A percentile compares a stretch with the other conserved stretches of the same genome.
These are phyloP conservation scores for Drosophila nigricruria DNA, from an alignment of 2,888 invertebrate genomes.

Conservation along the genomic window DNA sequence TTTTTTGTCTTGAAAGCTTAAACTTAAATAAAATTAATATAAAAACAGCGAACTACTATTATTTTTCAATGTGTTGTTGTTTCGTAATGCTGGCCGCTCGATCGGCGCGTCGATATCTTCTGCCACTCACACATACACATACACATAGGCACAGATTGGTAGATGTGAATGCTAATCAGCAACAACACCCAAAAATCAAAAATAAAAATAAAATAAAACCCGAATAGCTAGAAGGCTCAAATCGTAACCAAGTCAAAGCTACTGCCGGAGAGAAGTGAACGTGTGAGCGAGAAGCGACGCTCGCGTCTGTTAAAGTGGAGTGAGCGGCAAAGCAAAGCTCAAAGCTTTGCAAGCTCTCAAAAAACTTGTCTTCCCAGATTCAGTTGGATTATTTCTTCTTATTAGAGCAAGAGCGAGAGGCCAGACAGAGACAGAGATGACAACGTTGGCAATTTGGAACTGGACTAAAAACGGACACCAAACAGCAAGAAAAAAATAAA, in stretches of 20 bases:
- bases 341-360: constrained; percentile 48
- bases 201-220: constrained; percentile 53
- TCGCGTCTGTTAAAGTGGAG: constrained; percentile 21
- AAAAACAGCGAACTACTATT: constrained; percentile 36
- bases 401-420: constrained; percentile 55
- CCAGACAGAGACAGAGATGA: constrained; percentile 41
- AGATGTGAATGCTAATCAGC: constrained; percentile 69
- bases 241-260: constrained; percentile 44
- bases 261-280: constrained; percentile 2
- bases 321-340: constrained; percentile 29
- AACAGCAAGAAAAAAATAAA: constrained; percentile 51
- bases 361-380: constrained; percentile 82
- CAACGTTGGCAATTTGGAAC: constrained; percentile 71
- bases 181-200: constrained; percentile 59
- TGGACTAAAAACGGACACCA: constrained; percentile 77
- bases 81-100: constrained; percentile 55
- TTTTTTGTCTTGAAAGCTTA: constrained; percentile 29
- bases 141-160: constrained; percentile 32
- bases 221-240: constrained; percentile 55
- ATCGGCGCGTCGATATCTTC: constrained; percentile 51
- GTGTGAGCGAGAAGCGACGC: constrained; percentile 31
- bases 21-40: constrained; percentile 43
- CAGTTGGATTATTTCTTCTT: constrained; percentile 71
- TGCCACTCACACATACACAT: constrained; percentile 33
- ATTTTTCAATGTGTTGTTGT: constrained; percentile 46